A percentile compares a stretch with the other conserved stretches of the same genome.
Evolutionary conservation across 2,797 vertebrate species (phyloP).

Genomic region (Myotis myotis): DNA sequence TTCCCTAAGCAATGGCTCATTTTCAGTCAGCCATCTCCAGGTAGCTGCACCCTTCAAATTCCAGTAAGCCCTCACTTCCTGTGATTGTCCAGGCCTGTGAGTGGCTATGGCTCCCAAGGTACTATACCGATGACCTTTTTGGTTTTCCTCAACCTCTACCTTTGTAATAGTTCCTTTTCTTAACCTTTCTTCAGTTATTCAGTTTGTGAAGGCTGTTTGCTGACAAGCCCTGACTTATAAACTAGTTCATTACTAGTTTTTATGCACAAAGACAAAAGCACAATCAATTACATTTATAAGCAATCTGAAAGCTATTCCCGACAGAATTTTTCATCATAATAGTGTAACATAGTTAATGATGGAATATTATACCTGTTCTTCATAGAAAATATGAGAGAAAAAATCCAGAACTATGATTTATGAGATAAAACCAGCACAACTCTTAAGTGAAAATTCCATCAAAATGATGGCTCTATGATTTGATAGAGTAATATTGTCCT

Average conservation of each 20-base stretch:
- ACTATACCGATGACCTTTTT: background rate
- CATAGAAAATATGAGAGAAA: conserved; percentile 3
- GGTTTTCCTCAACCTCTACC: background rate
- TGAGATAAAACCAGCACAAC: background rate
- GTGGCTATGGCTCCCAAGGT: background rate
- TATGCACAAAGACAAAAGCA: conserved; percentile 28
- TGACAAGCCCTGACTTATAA: background rate
- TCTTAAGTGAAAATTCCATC: background rate
- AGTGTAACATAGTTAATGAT: background rate
- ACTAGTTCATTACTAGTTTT: background rate
- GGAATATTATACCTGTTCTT: background rate
- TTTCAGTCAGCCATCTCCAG: background rate
- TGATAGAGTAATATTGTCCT: background rate
- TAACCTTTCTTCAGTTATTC: conserved; percentile 6
- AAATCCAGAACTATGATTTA: background rate
- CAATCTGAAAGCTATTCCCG: background rate
- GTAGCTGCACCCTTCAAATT: background rate
- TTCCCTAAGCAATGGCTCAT: background rate
- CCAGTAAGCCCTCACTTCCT: background rate
- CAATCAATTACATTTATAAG: conserved; percentile 12
- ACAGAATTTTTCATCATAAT: background rate
- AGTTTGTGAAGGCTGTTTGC: background rate
- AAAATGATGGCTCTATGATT: background rate
- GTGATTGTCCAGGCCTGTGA: background rate
- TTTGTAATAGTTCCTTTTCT: conserved; percentile 5